These are phyloP conservation scores for Leptothorax acervorum DNA, from an alignment of 2,888 invertebrate species.

Conservation along the genomic window DNA sequence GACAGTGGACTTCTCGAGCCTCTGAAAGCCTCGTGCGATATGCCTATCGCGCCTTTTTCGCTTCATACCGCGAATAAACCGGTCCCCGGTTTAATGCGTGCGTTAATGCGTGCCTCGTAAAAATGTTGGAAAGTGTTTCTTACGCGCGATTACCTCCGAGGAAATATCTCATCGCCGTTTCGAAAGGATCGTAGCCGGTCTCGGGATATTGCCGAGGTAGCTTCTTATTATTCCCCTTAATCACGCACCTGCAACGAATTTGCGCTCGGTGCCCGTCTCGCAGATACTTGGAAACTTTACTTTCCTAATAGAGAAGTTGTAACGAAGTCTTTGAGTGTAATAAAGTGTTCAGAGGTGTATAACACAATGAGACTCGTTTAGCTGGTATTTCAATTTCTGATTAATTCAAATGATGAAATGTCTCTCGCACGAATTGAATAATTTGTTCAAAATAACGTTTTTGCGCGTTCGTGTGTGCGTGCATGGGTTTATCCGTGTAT, in stretches of 20 bases:
- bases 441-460: constrained; percentile 7
- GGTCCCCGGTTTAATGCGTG: constrained; percentile 59
- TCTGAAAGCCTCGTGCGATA: constrained; percentile 64
- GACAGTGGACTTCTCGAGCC: constrained; percentile 57
- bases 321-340: not conserved
- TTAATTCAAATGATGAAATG: constrained; percentile 1
- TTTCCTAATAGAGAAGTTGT: constrained; percentile 35
- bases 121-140: constrained; percentile 42
- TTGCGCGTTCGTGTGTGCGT: not conserved
- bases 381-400: constrained; percentile 1
- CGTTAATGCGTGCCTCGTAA: constrained; percentile 60
- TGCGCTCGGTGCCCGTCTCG: constrained; percentile 4
- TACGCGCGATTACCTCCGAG: constrained; percentile 23
- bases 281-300: constrained; percentile 18
- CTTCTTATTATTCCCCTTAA: constrained; percentile 28
- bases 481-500: not conserved
- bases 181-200: constrained; percentile 20
- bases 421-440: not conserved
- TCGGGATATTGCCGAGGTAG: constrained; percentile 21
- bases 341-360: constrained; percentile 2
- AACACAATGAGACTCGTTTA: not conserved
- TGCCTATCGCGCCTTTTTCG: constrained; percentile 70
- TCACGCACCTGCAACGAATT: constrained; percentile 31
- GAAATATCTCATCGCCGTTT: constrained; percentile 42
- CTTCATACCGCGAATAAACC: constrained; percentile 55